Percentiles rank a stretch among this genome's conserved stretches.
Conservation (phyloP, 1,140 invertebrate genomes). For the Drosophila parabipectinata region DNA sequence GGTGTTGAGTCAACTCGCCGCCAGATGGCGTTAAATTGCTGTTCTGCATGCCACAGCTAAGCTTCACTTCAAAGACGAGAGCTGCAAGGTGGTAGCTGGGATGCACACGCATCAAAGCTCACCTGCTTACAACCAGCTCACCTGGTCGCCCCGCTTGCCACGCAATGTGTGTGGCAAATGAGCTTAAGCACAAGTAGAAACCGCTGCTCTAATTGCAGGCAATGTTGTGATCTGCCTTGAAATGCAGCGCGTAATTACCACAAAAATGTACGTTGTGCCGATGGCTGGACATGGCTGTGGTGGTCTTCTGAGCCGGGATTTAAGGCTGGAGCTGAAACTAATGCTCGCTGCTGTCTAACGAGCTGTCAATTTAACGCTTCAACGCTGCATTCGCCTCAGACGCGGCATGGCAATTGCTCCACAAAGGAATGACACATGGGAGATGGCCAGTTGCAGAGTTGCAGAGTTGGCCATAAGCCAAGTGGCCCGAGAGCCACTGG, state of each 20-base stretch:
- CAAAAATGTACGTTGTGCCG: conserved; percentile 56
- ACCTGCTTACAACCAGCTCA: conserved; percentile 24
- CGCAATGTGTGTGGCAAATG: conserved; percentile 74
- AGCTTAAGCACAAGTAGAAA: conserved; percentile 65
- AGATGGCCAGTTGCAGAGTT: background rate
- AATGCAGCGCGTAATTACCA: conserved; percentile 66
- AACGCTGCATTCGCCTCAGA: conserved; percentile 69
- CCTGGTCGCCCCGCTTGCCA: background rate
- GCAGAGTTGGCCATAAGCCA: no score
- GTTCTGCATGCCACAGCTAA: conserved; percentile 44
- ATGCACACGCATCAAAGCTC: conserved; percentile 48
- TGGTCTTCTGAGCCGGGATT: conserved; percentile 12
- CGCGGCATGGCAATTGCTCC: conserved; percentile 74
- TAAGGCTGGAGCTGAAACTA: conserved; percentile 39
- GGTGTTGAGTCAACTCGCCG: conserved; percentile 32
- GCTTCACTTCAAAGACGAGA: background rate
- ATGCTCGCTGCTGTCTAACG: conserved; percentile 65
- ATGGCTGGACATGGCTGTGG: conserved; percentile 16
- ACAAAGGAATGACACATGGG: conserved; percentile 75
- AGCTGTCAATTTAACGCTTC: conserved; percentile 82
- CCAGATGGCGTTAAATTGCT: conserved; percentile 49
- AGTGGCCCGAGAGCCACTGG: conserved; percentile 5
- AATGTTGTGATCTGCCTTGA: conserved; percentile 57
- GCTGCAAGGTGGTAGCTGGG: background rate
- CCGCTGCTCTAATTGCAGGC: conserved; percentile 75